Evolutionary conservation across 92 coral and sea anemone genomes (phyloP).

Genomic region (Porites cylindrica): DNA sequence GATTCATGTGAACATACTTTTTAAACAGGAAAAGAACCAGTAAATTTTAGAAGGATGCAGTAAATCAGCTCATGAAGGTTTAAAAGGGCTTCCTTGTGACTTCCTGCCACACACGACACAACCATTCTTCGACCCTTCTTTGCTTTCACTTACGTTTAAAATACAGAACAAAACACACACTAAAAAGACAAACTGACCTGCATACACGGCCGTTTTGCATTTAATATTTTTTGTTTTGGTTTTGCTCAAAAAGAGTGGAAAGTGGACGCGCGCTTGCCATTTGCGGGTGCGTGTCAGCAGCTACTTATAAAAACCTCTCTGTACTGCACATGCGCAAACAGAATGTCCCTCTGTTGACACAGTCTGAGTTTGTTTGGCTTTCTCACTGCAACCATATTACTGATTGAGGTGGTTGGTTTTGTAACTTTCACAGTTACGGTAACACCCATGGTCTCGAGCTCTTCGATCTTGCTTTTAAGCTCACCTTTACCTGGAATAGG

Average conservation of each 20-base stretch:
- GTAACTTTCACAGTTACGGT: too few relatives aligned
- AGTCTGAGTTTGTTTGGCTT: too few relatives aligned
- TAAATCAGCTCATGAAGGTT: too few relatives aligned
- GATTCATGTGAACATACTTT: constrained; percentile 4
- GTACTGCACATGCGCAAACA: background rate
- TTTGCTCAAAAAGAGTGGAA: constrained; percentile 6
- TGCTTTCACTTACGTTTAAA: constrained; percentile 7
- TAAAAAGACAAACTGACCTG: constrained; percentile 11
- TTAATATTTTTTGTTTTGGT: constrained; percentile 7
- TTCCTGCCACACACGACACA: constrained; percentile 10
- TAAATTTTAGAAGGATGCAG: background rate
- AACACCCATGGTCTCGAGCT: too few relatives aligned
- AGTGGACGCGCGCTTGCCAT: background rate
- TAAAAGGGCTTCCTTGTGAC: constrained; percentile 10
- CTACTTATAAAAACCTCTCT: constrained; percentile 2
- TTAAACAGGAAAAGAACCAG: background rate
- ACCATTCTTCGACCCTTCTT: constrained; percentile 8
- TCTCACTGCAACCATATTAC: too few relatives aligned
- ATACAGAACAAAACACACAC: constrained; percentile 13
- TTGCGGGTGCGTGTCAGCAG: too few relatives aligned
- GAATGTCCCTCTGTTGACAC: background rate
- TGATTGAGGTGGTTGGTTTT: too few relatives aligned
- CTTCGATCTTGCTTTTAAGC: too few relatives aligned
- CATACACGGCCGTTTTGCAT: constrained; percentile 1
- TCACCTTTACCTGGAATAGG: too few relatives aligned